Evolutionary conservation across 2,113 vertebrate species (phyloP), one percentile per base, ranked within the genome.

Genomic region (Pteruthius melanotis): DNA sequence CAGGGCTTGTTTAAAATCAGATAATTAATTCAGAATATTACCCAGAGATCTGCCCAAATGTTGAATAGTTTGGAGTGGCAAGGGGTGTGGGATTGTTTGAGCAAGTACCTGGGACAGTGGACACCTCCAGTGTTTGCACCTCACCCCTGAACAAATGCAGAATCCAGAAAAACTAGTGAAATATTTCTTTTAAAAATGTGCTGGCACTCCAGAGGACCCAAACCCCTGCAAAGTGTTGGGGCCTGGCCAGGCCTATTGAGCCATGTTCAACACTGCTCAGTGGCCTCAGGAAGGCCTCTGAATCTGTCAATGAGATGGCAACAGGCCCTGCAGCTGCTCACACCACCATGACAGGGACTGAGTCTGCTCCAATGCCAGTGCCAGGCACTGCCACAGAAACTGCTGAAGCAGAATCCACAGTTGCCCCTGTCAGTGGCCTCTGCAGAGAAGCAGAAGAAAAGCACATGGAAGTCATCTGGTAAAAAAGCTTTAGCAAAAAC

Each of bases 321-420:
- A 10, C 13, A 31, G 21, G 21, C 13, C 10, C 56, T 61, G 66
- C 45, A 52, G 30, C 65, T 69, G 65, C 30, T 59, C 15, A 19
- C 37, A 30, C 15, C 15, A 18, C 33, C 0, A 13, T 45, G 68
- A 11, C 17, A 16, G 39, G 31, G 19, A 1, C 54, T 18, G 24
- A 1, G 2, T 19, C 44, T 60, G 44, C 37, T 44, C 20, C 65
- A 15, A 2, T 0, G 4, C 65, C 54, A 13, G 37, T 1, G 5
- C 3, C 26, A 1, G 56, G 31, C 31, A 6, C 66, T 52, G 20
- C 56, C 16, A 1, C 56, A 14, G 6, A 15, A 27, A 42, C 19
- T 10, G 2, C 35, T 10, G 35, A 2, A 18, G n/a, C 31, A 15
- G 54, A 24, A 20, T 2, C 44, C 3, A 1, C 35, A 13, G 52